Evolutionary conservation across 2,888 invertebrate species (phyloP).

Genomic region (Nasonia oneida): DNA sequence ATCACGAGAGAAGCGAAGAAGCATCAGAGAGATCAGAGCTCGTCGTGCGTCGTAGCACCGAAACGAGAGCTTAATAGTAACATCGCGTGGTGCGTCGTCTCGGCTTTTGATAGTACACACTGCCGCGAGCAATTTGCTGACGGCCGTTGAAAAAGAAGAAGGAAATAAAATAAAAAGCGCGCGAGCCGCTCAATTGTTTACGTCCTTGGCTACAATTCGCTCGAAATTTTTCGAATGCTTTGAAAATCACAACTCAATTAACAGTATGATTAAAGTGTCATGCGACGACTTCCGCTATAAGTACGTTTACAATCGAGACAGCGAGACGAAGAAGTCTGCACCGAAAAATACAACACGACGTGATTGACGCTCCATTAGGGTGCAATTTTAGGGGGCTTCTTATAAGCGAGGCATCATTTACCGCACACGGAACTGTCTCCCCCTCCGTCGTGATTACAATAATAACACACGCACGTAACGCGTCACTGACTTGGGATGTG

Average conservation of each 20-base stretch:
- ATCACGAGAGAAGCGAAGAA: background rate
- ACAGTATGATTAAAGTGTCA: background rate
- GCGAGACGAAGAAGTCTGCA: background rate
- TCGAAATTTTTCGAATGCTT: too few relatives aligned
- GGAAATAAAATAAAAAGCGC: background rate
- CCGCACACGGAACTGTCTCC: background rate
- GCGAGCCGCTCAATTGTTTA: background rate
- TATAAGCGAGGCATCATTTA: conserved; percentile 2
- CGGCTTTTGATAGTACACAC: conserved; percentile 4
- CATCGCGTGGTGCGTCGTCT: conserved; percentile 10
- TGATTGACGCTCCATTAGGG: conserved; percentile 2
- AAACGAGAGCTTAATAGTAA: conserved; percentile 36
- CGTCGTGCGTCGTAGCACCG: background rate
- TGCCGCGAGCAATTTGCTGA: conserved; percentile 26
- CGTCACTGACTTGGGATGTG: conserved; percentile 20
- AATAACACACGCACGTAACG: conserved; percentile 27
- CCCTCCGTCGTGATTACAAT: conserved; percentile 20
- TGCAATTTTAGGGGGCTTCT: background rate
- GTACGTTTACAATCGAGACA: background rate
- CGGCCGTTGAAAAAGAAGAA: conserved; percentile 14
- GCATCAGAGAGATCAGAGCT: background rate
- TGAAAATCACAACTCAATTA: too few relatives aligned
- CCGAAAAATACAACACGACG: background rate
- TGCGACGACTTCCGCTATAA: too few relatives aligned
- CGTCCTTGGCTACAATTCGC: background rate